These are phyloP conservation scores for Hipposideros larvatus DNA, from an alignment of 2,797 vertebrate genomes.

Conservation along the genomic window DNA sequence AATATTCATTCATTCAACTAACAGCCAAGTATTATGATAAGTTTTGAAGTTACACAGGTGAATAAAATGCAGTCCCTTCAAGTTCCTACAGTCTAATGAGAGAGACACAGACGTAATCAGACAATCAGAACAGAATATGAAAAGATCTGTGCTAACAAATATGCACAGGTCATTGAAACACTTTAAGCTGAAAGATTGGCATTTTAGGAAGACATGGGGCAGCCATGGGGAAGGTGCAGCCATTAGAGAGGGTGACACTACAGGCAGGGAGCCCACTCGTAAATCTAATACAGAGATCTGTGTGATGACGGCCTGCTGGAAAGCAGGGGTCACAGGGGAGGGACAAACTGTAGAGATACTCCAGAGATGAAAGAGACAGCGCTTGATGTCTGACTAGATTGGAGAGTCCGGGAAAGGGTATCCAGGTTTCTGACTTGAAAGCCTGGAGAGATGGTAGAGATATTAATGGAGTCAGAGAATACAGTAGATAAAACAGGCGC, in stretches of 20 bases:
- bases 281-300: not conserved
- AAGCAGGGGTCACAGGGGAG: not conserved
- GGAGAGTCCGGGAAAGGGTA: not conserved
- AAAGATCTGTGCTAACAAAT: not conserved
- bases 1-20: not conserved
- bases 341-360: not conserved
- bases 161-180: not conserved
- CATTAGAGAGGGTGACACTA: accelerated
- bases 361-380: not conserved
- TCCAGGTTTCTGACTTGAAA: not conserved
- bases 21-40: not conserved
- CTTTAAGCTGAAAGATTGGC: not conserved
- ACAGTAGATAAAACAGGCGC: not conserved
- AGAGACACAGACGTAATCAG: not conserved
- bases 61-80: not conserved
- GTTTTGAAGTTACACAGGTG: not conserved
- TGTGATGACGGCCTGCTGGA: not conserved
- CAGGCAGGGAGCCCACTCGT: not conserved
- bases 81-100: not conserved
- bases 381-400: not conserved
- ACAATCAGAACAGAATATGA: not conserved
- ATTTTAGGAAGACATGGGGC: not conserved
- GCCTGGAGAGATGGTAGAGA: not conserved
- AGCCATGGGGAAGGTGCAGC: not conserved
- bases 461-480: not conserved